Conservation (phyloP, 1,140 invertebrate species). For the Trichoplusia ni region DNA sequence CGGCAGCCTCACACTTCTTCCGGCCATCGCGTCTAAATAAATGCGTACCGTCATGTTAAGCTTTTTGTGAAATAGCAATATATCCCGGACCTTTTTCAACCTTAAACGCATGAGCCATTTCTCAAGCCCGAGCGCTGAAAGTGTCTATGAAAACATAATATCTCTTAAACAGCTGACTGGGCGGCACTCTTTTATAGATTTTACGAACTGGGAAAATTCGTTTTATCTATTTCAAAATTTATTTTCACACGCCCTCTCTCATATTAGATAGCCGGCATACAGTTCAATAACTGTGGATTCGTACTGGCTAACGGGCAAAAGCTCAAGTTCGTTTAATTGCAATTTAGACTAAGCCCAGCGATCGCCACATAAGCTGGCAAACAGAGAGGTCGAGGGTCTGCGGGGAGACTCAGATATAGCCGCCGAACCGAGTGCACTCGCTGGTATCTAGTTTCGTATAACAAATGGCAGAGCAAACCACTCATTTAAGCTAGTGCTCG, state of each 20-base stretch:
- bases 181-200: slow-evolving; percentile 28
- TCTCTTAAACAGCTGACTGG: slow-evolving; percentile 38
- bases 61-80: slow-evolving; percentile 2
- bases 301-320: slow-evolving; percentile 14
- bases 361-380: slow-evolving; percentile 64
- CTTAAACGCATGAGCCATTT: slow-evolving; percentile 23
- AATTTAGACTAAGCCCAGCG: slow-evolving; percentile 62
- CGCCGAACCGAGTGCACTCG: slow-evolving; percentile 38
- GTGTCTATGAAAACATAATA: slow-evolving; percentile 39
- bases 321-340: slow-evolving; percentile 56
- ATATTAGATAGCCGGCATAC: background rate
- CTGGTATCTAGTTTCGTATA: slow-evolving; percentile 49
- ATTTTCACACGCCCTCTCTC: slow-evolving; percentile 1
- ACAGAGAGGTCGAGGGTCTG: slow-evolving; percentile 52
- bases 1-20: background rate
- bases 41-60: background rate
- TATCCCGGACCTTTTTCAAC: background rate
- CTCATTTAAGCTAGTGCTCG: slow-evolving; percentile 31
- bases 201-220: slow-evolving; percentile 9
- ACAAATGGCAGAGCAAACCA: slow-evolving; percentile 46
- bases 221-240: slow-evolving; percentile 7
- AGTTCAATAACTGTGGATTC: background rate
- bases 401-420: slow-evolving; percentile 49
- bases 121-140: slow-evolving; percentile 31
- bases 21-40: background rate